Evolutionary conservation across 2,888 invertebrate genomes (phyloP).

Genomic region (Nemotelus nigrinus): DNA sequence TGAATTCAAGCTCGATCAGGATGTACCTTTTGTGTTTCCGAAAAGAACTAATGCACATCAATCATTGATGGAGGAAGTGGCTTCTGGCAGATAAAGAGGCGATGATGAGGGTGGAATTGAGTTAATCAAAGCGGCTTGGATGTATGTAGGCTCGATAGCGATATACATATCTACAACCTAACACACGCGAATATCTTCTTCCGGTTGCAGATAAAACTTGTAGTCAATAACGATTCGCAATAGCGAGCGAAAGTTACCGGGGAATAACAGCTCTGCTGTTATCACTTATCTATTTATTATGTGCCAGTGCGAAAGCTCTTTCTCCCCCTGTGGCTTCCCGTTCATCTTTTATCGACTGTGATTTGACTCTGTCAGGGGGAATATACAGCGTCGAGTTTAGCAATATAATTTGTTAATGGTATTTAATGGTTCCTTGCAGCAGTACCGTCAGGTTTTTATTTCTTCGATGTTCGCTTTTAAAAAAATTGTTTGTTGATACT

Average conservation of each 20-base stretch:
- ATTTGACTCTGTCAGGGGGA: slow-evolving; percentile 16
- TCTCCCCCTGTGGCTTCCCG: not conserved
- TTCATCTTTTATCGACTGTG: not conserved
- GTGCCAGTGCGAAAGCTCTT: slow-evolving; percentile 1
- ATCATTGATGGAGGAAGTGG: slow-evolving; percentile 45
- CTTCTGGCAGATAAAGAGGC: slow-evolving; percentile 34
- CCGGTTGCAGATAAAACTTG: too few relatives aligned
- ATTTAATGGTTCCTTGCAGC: slow-evolving; percentile 40
- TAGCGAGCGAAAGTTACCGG: too few relatives aligned
- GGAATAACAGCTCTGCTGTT: too few relatives aligned
- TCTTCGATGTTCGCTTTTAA: not conserved
- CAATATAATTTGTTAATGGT: slow-evolving; percentile 43
- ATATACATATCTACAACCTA: too few relatives aligned
- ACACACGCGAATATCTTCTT: too few relatives aligned
- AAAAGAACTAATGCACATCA: slow-evolving; percentile 42
- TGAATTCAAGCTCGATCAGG: slow-evolving; percentile 18
- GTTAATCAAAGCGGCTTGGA: not conserved
- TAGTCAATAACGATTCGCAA: too few relatives aligned
- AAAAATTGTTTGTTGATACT: not conserved
- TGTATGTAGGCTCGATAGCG: not conserved
- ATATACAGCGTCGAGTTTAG: slow-evolving; percentile 23
- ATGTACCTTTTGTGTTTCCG: slow-evolving; percentile 25
- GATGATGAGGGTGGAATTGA: slow-evolving; percentile 39
- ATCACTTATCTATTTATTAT: not conserved
- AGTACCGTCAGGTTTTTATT: not conserved